phyloP scores from a whole-genome alignment of 1,140 invertebrate species.

The Achroia grisella region DNA sequence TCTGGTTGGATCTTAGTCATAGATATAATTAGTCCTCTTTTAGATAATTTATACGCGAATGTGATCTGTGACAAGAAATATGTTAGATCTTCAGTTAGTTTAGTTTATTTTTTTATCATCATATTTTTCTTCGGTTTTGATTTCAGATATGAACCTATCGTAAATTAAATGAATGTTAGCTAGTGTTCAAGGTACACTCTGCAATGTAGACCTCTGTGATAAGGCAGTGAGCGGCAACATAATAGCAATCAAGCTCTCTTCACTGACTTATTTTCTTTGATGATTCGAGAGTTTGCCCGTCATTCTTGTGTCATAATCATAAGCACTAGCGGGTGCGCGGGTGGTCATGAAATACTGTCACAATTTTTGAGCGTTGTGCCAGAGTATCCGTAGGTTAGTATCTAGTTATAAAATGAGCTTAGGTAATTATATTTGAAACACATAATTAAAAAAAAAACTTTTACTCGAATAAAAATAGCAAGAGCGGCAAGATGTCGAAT shows the following conservation, averaged over 20 bases:
- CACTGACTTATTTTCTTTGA: constrained; percentile 53
- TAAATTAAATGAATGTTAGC: no score
- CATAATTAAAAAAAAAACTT: no score
- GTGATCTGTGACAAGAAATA: background rate
- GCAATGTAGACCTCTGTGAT: background rate
- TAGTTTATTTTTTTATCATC: no score
- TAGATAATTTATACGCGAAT: constrained; percentile 11
- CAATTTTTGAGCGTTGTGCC: no score
- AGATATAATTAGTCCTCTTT: constrained; percentile 17
- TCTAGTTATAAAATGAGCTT: no score
- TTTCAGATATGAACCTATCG: no score
- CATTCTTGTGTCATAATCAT: constrained; percentile 31
- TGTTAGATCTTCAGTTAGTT: no score
- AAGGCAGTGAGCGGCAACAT: constrained; percentile 19
- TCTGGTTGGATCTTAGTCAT: constrained; percentile 11
- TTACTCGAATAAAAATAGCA: no score
- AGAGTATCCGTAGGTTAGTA: no score
- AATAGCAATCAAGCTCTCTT: constrained; percentile 40
- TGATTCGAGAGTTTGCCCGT: constrained; percentile 43
- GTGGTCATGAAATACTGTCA: constrained; percentile 18
- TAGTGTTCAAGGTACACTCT: constrained; percentile 27
- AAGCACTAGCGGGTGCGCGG: constrained; percentile 15
- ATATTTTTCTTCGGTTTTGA: no score
- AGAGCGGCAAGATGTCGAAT: no score
- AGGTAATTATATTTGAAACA: no score